Evolutionary conservation across 2,113 vertebrate genomes (phyloP), one percentile per base, ranked within the genome.

Genomic region (Castor canadensis): DNA sequence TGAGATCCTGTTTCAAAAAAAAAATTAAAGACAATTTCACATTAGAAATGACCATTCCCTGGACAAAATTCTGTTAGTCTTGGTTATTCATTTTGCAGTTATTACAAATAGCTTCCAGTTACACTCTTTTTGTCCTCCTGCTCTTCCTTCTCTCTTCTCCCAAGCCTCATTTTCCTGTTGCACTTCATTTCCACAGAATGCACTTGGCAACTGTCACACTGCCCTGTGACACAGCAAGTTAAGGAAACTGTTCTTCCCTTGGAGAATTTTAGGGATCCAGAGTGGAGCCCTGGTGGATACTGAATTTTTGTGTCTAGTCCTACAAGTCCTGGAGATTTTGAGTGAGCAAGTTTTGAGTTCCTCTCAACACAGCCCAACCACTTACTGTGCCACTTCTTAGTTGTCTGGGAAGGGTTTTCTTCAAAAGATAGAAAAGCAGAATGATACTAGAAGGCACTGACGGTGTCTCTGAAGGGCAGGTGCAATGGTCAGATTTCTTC

Each of bases 111-210:
- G 38, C 38, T 72, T 86, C 35, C 4, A 1, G 1, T 35, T 6
- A 2, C 3, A 8, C 52, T 12, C 0, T 6, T n/a, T 19, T 26
- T 15, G 9, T 0, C 6, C 20, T 38, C 0, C 4, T 4, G 35
- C 32, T 28, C 47, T 45, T 15, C 22, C 11, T 28, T 8, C 30
- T 17, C 38, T 43, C 11, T 10, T 4, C 13, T 22, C 24, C n/a
- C 10, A 2, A 3, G 1, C 3, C 9, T 1, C 19, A n/a, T 5
- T 52, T 3, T 6, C 1, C 6, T 5, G 3, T 35, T 77, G 49
- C 17, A 16, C 66, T 86, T 60, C 16, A 30, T 82, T 84, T 87
- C 40, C 56, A 22, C 43, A 60, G 77, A 82, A 85, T 40, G 22
- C 10, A 58, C 38, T 7, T 83, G 56, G 30, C 7, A 83, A 10